Evolutionary conservation across 2,797 vertebrate species (phyloP), one percentile per base, ranked within the genome.

Genomic region (Eurystomus glaucurus): DNA sequence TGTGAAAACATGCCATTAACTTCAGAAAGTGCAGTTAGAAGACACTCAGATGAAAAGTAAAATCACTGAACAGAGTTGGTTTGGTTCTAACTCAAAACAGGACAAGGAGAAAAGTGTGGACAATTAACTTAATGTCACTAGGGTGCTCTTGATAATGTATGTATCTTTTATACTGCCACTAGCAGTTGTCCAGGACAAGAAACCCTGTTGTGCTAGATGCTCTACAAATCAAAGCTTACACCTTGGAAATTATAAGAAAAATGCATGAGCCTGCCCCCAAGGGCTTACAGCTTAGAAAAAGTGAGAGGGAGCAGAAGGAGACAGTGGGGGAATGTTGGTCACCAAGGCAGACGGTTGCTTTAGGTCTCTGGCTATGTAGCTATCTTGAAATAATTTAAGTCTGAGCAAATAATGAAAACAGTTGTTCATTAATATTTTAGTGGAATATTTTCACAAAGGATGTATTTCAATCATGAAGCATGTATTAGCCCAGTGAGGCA

Each of bases 371-470:
- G 29, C 78, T 91, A 46, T 60, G 17, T 54, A 93, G 65, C n/a
- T 74, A 55, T 46, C 29, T 11, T 54, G 35, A 77, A 95, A n/a
- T 81, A 62, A 70, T 90, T 89, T 77, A 85, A 25, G 58, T 48
- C 55, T 21, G 55, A 93, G 64, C 50, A 97, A 94, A 93, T 88
- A 91, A 85, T 74, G 77, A 89, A 94, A 93, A 74, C 26, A 79
- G 70, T 82, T 89, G 77, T 74, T 93, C 43, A 50, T 91, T 1
- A 91, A 88, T 93, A 93, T 87, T 97, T 94, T 66, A 94, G 64
- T 58, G 39, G 43, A 84, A 69, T 76, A 75, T 89, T 90, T 94
- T 74, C 21, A 10, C 22, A 55, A 54, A 70, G 71, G 19, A 62
- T 80, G 52, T 51, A 48, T 85, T 94, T 93, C 86, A 89, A 5